Evolutionary conservation across 1,140 invertebrate genomes (phyloP), one percentile per base, ranked within the genome.

Genomic region (Drosophila yakuba): DNA sequence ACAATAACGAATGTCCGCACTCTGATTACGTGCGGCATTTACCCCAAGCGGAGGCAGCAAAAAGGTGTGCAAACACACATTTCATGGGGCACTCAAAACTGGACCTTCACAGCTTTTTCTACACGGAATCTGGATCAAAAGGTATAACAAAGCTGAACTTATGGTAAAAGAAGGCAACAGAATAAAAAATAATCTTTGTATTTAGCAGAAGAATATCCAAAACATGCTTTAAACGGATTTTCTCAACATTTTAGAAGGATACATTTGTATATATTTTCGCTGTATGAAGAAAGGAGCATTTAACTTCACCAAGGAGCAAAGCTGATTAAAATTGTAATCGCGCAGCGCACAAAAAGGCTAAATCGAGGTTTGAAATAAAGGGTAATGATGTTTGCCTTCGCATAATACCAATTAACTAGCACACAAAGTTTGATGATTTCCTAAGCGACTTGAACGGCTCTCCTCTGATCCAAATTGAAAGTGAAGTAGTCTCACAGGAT

Each of bases 1-100:
- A 71, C 67, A 71, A 58, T 50, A 71, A 71, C 66, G 66, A 71
- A 71, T 71, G 67, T 71, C 66, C 64, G 52, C 67, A 69, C 51
- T 39, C 54, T 58, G 67, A 71, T 71, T 71, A 71, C 67, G 67
- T 69, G 63, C 47, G 8, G 60, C 38, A 68, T 52, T 66, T 66
- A 39, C 28, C 64, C 11, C 50, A 36, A 20, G 14, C 28, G n/a
- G 20, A 12, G 60, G 17, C 54, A 12, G 17, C 36, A 41, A 39
- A 20, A 20, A 47, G 36, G 15, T 39, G 60, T 47, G 43, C 44
- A 35, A 64, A 66, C 59, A 66, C 44, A 48, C 35, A 64, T 50
- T 64, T 66, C 32, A 61, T 45, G 58, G 58, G 58, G 25, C 35
- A 63, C 28, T 64, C 36, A 32, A 23, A 59, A 59, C 4, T 47